Conservation (phyloP, 2,888 invertebrate species). For the Leptopilina syphax region DNA sequence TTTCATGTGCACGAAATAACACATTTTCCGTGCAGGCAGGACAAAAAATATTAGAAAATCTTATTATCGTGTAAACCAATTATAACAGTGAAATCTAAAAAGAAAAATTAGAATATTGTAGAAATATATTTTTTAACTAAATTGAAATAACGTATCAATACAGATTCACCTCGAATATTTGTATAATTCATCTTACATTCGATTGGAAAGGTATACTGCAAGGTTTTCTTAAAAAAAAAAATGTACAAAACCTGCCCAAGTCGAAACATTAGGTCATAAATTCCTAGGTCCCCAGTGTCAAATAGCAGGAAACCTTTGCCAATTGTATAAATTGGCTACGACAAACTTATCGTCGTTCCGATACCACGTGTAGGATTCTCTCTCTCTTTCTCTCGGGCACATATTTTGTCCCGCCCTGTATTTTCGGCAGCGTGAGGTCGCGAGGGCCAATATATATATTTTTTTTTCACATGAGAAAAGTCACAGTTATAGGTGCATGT, state of each 20-base stretch:
- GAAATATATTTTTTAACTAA: too few species aligned
- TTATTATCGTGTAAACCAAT: too few species aligned
- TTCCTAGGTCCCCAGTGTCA: slow-evolving; percentile 73
- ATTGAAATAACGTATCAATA: too few species aligned
- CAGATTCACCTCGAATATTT: too few species aligned
- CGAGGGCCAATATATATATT: slow-evolving; percentile 59
- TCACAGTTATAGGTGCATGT: slow-evolving; percentile 62
- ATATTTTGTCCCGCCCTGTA: slow-evolving; percentile 55
- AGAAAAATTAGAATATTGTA: too few species aligned
- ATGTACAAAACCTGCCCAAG: slow-evolving; percentile 42
- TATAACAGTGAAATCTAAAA: too few species aligned
- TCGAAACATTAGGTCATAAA: slow-evolving; percentile 70
- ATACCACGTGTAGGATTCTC: slow-evolving; percentile 51
- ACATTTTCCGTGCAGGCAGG: too few species aligned
- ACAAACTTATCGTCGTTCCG: slow-evolving; percentile 73
- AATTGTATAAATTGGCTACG: slow-evolving; percentile 76
- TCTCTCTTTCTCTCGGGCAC: slow-evolving; percentile 56
- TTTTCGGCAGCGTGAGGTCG: slow-evolving; percentile 57
- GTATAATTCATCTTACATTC: too few species aligned
- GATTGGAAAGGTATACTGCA: too few species aligned
- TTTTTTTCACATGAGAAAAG: slow-evolving; percentile 54
- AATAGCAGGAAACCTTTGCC: slow-evolving; percentile 68
- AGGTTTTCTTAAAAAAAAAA: not conserved
- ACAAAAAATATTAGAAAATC: too few species aligned
- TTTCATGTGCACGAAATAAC: too few species aligned